phyloP scores from a whole-genome alignment of 2,113 vertebrate genomes.

The Sorex araneus region DNA sequence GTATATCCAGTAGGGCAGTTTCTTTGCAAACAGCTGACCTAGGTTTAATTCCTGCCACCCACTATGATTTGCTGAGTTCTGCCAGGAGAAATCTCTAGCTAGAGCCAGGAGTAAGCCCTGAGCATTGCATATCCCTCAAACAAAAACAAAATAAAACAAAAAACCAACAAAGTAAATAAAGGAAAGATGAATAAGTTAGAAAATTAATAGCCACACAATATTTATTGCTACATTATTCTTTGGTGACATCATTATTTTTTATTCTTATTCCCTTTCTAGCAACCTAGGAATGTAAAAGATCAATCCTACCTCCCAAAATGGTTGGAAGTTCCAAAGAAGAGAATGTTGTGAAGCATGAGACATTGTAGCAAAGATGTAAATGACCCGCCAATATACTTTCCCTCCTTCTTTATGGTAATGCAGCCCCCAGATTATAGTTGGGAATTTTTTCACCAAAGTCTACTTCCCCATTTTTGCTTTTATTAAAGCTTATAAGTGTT shows the following conservation, averaged over 20 bases:
- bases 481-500: neutral
- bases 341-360: conserved; percentile 13
- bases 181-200: neutral
- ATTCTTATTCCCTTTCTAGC: neutral
- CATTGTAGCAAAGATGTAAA: neutral
- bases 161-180: neutral
- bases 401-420: neutral
- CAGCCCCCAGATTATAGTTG: neutral
- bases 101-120: too few species aligned
- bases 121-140: neutral
- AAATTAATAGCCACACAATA: neutral
- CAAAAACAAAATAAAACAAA: neutral
- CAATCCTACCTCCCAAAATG: neutral
- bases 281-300: neutral
- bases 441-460: neutral
- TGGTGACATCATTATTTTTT: neutral
- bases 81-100: too few species aligned
- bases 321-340: neutral
- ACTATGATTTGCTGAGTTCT: too few species aligned
- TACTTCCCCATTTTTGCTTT: neutral
- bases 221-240: neutral
- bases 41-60: too few species aligned
- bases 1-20: too few species aligned
- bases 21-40: too few species aligned
- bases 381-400: neutral